phyloP scores from a whole-genome alignment of 2,797 vertebrate species.

The Coccyzus lansbergi region DNA sequence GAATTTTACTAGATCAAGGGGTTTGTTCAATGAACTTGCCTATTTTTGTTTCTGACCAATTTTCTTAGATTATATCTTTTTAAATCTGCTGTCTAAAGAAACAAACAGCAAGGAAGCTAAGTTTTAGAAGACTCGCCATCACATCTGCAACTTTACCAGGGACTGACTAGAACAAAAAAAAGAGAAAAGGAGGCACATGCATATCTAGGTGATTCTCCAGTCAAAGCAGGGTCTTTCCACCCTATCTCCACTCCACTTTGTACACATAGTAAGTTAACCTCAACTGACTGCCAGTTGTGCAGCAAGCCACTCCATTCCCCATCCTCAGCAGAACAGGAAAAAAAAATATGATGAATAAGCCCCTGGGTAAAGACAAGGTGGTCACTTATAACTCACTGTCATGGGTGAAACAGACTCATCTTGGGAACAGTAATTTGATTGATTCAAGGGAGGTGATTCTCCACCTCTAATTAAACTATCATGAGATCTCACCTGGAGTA shows the following conservation, averaged over 20 bases:
- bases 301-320: not conserved
- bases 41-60: not conserved
- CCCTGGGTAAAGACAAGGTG: not conserved
- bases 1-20: not conserved
- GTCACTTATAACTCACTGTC: not conserved
- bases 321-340: not conserved
- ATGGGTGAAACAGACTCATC: not conserved
- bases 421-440: not conserved
- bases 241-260: not conserved
- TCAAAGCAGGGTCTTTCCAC: not conserved
- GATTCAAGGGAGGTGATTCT: too few species aligned
- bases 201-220: not conserved
- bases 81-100: not conserved
- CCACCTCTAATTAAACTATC: too few species aligned
- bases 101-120: not conserved
- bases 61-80: not conserved
- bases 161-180: not conserved
- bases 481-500: too few species aligned
- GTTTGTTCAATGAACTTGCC: not conserved
- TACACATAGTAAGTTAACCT: not conserved
- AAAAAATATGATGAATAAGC: not conserved
- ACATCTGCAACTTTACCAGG: not conserved
- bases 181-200: not conserved
- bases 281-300: not conserved
- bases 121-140: not conserved